Conservation (phyloP, 2,888 invertebrate species). For the Perizoma flavofasciatum region DNA sequence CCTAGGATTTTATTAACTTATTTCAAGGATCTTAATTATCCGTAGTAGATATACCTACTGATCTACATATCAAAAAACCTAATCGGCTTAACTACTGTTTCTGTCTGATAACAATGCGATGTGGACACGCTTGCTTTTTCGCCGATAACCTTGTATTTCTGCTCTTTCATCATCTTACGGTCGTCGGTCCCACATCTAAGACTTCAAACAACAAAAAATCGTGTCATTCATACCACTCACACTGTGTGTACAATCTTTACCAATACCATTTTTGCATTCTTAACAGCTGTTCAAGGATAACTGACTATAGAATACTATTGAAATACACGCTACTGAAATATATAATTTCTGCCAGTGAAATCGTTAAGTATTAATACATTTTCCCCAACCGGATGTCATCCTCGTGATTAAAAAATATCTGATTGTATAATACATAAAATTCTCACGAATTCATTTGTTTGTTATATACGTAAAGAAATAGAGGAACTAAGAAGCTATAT, state of each 20-base stretch:
- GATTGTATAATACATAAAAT: constrained; percentile 22
- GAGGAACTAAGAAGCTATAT: constrained; percentile 12
- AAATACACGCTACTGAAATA: neutral
- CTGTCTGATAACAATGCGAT: constrained; percentile 10
- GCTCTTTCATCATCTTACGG: neutral
- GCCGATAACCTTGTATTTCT: neutral
- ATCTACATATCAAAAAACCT: neutral
- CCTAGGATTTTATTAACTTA: too few species aligned
- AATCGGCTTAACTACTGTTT: constrained; percentile 12
- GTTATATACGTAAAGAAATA: constrained; percentile 17
- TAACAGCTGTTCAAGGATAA: too few species aligned
- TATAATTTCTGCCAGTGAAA: neutral
- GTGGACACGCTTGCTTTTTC: neutral
- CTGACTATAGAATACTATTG: too few species aligned
- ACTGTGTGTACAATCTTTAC: too few species aligned
- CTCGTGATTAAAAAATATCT: constrained; percentile 19
- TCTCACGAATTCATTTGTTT: constrained; percentile 21
- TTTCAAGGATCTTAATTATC: too few species aligned
- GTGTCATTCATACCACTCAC: neutral
- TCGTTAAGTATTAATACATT: constrained; percentile 10
- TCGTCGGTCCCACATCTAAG: neutral
- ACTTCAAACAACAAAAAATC: neutral
- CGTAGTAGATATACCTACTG: too few species aligned
- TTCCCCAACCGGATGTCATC: constrained; percentile 14
- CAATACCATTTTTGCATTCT: too few species aligned